These are phyloP conservation scores for Rynchops niger DNA, from an alignment of 2,113 vertebrate species.

Conservation along the genomic window DNA sequence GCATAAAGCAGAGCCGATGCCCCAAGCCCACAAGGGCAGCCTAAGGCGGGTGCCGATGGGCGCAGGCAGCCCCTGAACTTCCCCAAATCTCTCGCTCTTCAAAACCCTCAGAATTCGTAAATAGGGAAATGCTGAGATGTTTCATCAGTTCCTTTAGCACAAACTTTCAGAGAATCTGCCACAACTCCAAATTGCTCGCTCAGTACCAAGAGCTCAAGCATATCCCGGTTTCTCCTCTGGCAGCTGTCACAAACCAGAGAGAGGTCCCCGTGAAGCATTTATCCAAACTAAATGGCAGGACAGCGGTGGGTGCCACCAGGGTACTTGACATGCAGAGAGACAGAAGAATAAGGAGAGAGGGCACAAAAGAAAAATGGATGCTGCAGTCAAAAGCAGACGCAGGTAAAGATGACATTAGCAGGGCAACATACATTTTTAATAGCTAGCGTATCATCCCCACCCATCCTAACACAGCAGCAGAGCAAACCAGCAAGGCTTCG, in stretches of 20 bases:
- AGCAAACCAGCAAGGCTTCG: neutral
- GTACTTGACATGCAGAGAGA: neutral
- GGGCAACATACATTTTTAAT: conserved; percentile 12
- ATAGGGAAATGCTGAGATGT: neutral
- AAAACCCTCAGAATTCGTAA: neutral
- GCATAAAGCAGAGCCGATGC: neutral
- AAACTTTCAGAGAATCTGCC: neutral
- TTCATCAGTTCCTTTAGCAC: neutral
- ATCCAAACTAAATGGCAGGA: neutral
- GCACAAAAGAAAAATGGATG: neutral
- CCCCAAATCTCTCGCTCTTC: neutral
- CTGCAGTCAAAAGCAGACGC: neutral
- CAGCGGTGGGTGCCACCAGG: neutral
- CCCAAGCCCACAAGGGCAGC: neutral
- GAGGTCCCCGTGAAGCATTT: neutral
- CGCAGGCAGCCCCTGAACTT: neutral
- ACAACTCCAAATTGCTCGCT: neutral
- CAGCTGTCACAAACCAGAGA: neutral
- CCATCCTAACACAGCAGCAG: neutral
- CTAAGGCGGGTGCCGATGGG: fast-evolving
- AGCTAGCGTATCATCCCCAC: fast-evolving
- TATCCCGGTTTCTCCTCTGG: neutral
- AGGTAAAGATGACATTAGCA: conserved; percentile 8
- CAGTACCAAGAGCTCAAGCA: neutral
- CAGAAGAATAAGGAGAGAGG: neutral